Evolutionary conservation across 2,888 invertebrate species (phyloP), one percentile per base, ranked within the genome.

Genomic region (Acheta domesticus): DNA sequence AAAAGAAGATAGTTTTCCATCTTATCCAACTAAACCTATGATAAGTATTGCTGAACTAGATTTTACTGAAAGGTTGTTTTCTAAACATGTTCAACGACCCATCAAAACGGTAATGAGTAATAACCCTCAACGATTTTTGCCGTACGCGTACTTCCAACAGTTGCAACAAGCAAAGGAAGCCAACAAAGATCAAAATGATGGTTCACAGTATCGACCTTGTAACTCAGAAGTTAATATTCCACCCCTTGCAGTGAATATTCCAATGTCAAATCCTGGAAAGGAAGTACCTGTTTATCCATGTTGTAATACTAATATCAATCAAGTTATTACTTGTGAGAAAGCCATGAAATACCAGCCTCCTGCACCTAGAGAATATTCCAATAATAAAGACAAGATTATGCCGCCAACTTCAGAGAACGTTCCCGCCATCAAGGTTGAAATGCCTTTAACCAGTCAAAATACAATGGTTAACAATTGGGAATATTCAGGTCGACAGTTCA

Each of bases 21-120:
- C 86, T 80, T 87, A 87, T 83, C 87, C 87, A 16, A 85, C 86
- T 19, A 85, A 85, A 14, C 86, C 86, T 8, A 86, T 87, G 85
- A 85, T 87, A 23, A 86, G 86, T 80, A 87, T 87, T 75, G 86
- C 86, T 5, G 86, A 87, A 82, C 82, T 87, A 12, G 48, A 49
- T n/a, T 48, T 48, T 21, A 75, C 16, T 23, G 49, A n/a, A 49
- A 36, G 48, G 16, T 48, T 48, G 12, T 76, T 76, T 76, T 23
- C 49, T 12, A 76, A 76, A 49, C 48, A 76, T 76, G 20, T 76
- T 19, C 21, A 76, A 48, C 14, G 49, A 48, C 76, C 76, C 16
- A 49, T n/a, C 19, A 76, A n/a, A 19, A n/a, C 48, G 19, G 62
- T 62, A 62, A 62, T 62, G 62, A 62, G 62, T n/a, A 62, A 62